Base-by-base conservation (phyloP, 2,113 vertebrate species). In the Nematolebias whitei region DNA sequence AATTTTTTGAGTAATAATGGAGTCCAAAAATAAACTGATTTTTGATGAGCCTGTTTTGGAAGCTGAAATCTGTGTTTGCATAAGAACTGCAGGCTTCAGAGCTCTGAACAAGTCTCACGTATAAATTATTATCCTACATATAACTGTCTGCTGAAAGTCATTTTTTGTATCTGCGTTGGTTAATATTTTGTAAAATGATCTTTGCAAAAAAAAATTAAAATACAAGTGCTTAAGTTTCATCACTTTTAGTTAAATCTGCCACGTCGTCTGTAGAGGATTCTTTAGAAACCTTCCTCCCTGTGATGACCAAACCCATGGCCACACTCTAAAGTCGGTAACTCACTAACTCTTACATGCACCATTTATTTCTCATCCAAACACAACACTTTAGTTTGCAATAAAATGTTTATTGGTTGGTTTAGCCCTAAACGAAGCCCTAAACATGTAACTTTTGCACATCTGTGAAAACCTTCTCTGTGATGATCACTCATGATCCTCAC, bases 181-280 rank as follows among this genome's bases (percentile, higher is more conserved):
- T 58, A 43, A 43, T 41, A 24, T 7, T n/a, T 52, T 12, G 26
- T 29, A 29, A 29, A 29, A 29, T 60, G 19, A 12, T 5, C 6
- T 54, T 49, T 24, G 12, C 12, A 35, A 40, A 0, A 7, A 29
- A 29, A 29, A 29, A 29, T 29, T 29, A 29, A 29, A 29, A 29
- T 7, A 29, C 3, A 7, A 4, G 26, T 7, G 3, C 3, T 7
- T 4, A 29, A 29, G 7, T 29, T 4, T 29, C 58, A 77, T 76
- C 58, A 61, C 18, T 67, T 62, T 66, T 43, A 51, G 38, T 48
- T 20, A 79, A 63, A 52, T 68, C 55, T 48, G 53, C 18, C 71
- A 76, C 74, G 26, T 41, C 14, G 4, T 29, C n/a, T n/a, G n/a
- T 29, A 29, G 26, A 29, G 26, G 26, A 29, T 29, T 7, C 26